phyloP scores from a whole-genome alignment of 2,797 vertebrate genomes.

The Crocidura indochinensis region DNA sequence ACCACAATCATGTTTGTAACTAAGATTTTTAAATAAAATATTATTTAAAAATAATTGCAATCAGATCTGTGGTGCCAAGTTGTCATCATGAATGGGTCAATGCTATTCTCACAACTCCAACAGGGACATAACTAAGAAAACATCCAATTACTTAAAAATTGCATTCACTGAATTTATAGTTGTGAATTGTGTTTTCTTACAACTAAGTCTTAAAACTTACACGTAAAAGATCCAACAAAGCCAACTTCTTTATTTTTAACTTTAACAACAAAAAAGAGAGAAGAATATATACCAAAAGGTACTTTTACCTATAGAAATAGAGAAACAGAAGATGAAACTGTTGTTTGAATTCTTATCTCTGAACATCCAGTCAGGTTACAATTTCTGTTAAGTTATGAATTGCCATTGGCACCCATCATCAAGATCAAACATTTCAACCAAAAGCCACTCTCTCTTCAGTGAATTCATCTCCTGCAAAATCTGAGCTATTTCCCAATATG shows the following conservation, averaged over 20 bases:
- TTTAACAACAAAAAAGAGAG: constrained; percentile 34
- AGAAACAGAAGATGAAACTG: not conserved
- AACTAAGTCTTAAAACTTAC: not conserved
- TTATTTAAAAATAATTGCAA: constrained; percentile 63
- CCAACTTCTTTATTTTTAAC: not conserved
- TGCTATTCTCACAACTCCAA: constrained; percentile 69
- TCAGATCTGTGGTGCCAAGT: constrained; percentile 74
- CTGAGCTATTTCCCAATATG: constrained; percentile 67
- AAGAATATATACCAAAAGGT: constrained; percentile 3
- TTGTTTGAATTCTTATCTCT: constrained; percentile 62
- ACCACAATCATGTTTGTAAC: too few relatives aligned
- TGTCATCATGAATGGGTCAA: constrained; percentile 77
- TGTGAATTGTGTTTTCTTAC: constrained; percentile 68
- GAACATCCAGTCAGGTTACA: constrained; percentile 60
- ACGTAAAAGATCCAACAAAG: not conserved
- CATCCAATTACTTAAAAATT: constrained; percentile 54
- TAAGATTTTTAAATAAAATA: too few relatives aligned
- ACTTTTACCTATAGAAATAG: constrained; percentile 24
- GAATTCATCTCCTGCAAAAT: constrained; percentile 59
- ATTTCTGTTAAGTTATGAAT: constrained; percentile 72
- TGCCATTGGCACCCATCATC: constrained; percentile 48
- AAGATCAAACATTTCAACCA: constrained; percentile 26
- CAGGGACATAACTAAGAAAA: constrained; percentile 75
- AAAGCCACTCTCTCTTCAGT: constrained; percentile 49
- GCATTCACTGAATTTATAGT: constrained; percentile 67